phyloP scores from a whole-genome alignment of 1,140 invertebrate species.

The Rhizoglyphus robini region DNA sequence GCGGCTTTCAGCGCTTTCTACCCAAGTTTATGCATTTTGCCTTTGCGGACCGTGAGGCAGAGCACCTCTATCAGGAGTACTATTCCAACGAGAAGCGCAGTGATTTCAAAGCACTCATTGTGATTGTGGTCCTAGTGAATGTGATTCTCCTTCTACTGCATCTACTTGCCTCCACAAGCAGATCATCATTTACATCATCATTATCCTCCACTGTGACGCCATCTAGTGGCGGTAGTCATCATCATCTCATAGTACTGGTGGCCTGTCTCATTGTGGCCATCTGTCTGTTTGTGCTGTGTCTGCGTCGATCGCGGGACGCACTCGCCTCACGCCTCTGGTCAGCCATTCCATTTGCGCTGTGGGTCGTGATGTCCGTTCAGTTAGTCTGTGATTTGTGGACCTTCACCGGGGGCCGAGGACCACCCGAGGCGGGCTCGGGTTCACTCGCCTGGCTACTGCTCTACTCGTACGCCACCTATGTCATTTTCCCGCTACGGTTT shows the following conservation, averaged over 20 bases:
- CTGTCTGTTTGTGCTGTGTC: not conserved
- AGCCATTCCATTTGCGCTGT: constrained; percentile 24
- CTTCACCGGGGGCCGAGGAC: constrained; percentile 6
- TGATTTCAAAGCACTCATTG: constrained; percentile 26
- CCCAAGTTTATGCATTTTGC: constrained; percentile 28
- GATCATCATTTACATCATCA: too few species aligned
- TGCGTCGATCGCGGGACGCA: not conserved
- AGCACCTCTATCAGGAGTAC: constrained; percentile 29
- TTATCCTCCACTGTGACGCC: not conserved
- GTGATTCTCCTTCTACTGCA: constrained; percentile 19
- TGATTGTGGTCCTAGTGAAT: constrained; percentile 25
- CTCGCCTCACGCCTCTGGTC: constrained; percentile 18
- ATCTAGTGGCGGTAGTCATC: not conserved
- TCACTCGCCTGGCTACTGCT: constrained; percentile 60
- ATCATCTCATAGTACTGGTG: constrained; percentile 1
- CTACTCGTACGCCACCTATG: constrained; percentile 69
- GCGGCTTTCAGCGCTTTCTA: constrained; percentile 28
- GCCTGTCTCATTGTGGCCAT: constrained; percentile 11
- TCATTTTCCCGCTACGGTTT: constrained; percentile 58
- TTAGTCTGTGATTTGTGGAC: constrained; percentile 28
- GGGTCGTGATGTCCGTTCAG: constrained; percentile 26
- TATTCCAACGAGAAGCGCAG: constrained; percentile 29
- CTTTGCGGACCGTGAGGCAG: constrained; percentile 29
- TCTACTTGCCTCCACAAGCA: not conserved
- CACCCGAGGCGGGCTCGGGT: constrained; percentile 35